These are phyloP conservation scores for Drosophila virilis DNA, from an alignment of 1,140 invertebrate species.

Conservation along the genomic window DNA sequence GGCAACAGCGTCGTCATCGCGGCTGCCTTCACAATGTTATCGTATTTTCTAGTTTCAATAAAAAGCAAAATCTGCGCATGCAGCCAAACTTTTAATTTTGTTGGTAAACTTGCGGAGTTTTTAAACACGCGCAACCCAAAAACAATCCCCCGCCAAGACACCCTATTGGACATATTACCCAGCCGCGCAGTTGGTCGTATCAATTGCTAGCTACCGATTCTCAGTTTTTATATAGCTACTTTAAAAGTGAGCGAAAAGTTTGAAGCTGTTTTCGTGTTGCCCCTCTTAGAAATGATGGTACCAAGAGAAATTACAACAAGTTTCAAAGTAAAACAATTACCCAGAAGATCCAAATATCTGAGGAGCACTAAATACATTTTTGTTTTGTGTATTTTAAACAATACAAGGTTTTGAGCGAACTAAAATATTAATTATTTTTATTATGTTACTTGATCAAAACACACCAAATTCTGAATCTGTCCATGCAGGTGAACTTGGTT, in stretches of 20 bases:
- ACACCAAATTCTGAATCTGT: too few relatives aligned
- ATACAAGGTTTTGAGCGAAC: too few relatives aligned
- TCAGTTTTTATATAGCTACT: constrained; percentile 6
- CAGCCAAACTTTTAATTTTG: constrained; percentile 81
- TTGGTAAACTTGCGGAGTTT: constrained; percentile 75
- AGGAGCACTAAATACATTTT: too few relatives aligned
- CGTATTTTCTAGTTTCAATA: constrained; percentile 79
- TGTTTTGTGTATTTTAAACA: too few relatives aligned
- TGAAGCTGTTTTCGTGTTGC: constrained; percentile 19
- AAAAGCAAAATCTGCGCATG: constrained; percentile 74
- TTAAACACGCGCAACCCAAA: constrained; percentile 10
- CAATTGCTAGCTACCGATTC: constrained; percentile 10
- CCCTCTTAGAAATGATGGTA: constrained; percentile 3
- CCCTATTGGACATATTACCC: constrained; percentile 9
- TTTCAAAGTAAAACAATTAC: constrained; percentile 19
- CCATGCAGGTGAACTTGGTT: too few relatives aligned
- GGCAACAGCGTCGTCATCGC: background rate
- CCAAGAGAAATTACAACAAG: constrained; percentile 6
- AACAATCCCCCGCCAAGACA: background rate
- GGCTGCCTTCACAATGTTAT: constrained; percentile 41
- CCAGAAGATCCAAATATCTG: background rate
- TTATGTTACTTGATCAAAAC: too few relatives aligned
- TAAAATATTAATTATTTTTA: too few relatives aligned
- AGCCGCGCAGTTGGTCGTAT: background rate
- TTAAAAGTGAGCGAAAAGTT: constrained; percentile 42